Evolutionary conservation across 2,888 invertebrate species (phyloP).

Genomic region (Nectonema munidae): DNA sequence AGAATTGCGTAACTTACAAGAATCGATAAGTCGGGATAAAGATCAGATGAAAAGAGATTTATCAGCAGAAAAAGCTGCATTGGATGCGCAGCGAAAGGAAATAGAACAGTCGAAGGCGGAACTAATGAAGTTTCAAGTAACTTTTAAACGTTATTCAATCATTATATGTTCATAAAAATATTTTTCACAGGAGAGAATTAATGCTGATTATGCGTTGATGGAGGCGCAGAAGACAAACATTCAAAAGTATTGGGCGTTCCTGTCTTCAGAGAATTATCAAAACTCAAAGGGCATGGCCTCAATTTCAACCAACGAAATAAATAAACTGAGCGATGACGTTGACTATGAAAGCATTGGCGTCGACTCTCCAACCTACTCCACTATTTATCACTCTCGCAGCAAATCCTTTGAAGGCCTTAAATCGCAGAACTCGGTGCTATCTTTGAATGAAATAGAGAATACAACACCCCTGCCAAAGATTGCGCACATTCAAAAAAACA

Average conservation of each 20-base stretch:
- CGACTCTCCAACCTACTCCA: no score
- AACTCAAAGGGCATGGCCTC: no score
- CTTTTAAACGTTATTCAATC: background rate
- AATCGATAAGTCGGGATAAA: background rate
- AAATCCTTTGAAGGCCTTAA: no score
- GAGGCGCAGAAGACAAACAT: constrained; percentile 6
- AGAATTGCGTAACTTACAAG: constrained; percentile 7
- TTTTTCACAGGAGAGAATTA: constrained; percentile 2
- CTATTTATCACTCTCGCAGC: no score
- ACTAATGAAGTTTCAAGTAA: constrained; percentile 1
- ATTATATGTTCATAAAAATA: background rate
- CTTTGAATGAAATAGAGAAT: no score
- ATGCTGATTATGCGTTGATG: constrained; percentile 6
- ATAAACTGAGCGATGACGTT: no score
- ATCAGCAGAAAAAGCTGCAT: constrained; percentile 1
- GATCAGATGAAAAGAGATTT: background rate
- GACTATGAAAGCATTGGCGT: no score
- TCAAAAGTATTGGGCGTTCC: constrained; percentile 9
- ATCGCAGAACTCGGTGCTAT: no score
- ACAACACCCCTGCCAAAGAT: no score
- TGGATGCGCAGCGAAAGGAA: background rate
- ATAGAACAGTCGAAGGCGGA: background rate
- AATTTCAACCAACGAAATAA: no score
- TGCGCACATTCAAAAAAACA: no score
- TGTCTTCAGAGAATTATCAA: no score